Evolutionary conservation across 2,797 vertebrate species (phyloP).

Genomic region (Prunella strophiata): DNA sequence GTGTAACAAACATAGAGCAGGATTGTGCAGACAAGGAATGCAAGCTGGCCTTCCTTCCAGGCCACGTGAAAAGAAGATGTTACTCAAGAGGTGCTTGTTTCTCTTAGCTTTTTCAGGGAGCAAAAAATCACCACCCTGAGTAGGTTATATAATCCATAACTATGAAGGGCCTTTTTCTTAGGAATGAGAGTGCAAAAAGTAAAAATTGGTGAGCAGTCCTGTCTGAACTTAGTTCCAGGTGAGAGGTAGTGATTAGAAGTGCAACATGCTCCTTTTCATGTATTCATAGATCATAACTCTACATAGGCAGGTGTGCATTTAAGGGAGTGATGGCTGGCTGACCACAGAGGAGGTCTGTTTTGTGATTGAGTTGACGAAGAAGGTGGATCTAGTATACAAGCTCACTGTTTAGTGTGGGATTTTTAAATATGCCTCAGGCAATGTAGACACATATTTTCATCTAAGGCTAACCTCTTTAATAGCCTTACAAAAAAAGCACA

Average conservation of each 20-base stretch:
- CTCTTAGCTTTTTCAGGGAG: not conserved
- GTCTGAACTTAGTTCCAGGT: not conserved
- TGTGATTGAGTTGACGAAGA: not conserved
- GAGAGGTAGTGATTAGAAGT: not conserved
- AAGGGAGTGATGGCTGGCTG: not conserved
- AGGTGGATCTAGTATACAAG: not conserved
- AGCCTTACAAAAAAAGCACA: not conserved
- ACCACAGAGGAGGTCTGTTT: not conserved
- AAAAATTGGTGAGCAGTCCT: not conserved
- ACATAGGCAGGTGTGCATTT: not conserved
- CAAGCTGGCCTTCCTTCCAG: not conserved
- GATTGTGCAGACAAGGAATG: not conserved
- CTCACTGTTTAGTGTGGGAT: not conserved
- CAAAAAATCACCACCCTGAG: not conserved
- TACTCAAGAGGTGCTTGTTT: not conserved
- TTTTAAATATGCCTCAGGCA: not conserved
- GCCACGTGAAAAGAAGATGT: fast-evolving
- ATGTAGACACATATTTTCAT: not conserved
- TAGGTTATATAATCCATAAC: not conserved
- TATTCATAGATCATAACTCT: not conserved
- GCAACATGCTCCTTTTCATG: not conserved
- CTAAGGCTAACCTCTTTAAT: not conserved
- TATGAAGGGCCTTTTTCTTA: not conserved
- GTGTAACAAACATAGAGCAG: not conserved
- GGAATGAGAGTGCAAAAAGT: not conserved